Evolutionary conservation across 2,113 vertebrate species (phyloP).

Genomic region (Larimichthys polyactis): DNA sequence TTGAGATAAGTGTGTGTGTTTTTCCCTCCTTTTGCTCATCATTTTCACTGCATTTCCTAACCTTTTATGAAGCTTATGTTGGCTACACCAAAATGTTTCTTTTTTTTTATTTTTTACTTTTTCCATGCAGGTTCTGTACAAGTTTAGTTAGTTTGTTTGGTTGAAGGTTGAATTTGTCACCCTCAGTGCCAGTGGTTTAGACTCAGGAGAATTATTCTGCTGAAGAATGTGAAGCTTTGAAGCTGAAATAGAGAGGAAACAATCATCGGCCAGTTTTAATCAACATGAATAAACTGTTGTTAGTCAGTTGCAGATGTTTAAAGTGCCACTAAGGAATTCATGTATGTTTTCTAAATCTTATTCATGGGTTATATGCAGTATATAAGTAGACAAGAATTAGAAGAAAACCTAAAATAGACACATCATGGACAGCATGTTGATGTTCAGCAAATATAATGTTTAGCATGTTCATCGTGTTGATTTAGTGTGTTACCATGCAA

Average conservation of each 20-base stretch:
- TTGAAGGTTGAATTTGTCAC: slow-evolving; percentile 4
- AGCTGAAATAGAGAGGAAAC: neutral
- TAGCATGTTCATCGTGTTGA: neutral
- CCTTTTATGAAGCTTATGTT: slow-evolving; percentile 35
- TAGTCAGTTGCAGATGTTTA: neutral
- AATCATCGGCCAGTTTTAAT: neutral
- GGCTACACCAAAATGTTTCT: neutral
- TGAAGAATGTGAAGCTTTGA: neutral
- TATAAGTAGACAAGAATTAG: neutral
- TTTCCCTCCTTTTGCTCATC: neutral
- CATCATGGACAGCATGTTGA: neutral
- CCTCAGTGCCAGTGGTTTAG: neutral
- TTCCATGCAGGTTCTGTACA: slow-evolving; percentile 15
- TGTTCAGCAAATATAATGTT: too few species aligned
- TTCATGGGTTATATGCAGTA: neutral
- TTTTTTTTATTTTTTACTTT: too few species aligned
- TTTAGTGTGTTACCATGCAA: neutral
- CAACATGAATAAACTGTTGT: neutral
- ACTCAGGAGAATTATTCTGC: neutral
- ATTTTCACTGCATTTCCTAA: slow-evolving; percentile 33
- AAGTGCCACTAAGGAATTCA: neutral
- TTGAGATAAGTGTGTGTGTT: slow-evolving; percentile 39
- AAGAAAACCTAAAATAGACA: neutral
- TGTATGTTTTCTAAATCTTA: neutral
- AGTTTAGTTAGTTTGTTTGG: slow-evolving; percentile 35